Base-by-base conservation (phyloP, 2,888 invertebrate species). In the Caenorhabditis macrosperma region DNA sequence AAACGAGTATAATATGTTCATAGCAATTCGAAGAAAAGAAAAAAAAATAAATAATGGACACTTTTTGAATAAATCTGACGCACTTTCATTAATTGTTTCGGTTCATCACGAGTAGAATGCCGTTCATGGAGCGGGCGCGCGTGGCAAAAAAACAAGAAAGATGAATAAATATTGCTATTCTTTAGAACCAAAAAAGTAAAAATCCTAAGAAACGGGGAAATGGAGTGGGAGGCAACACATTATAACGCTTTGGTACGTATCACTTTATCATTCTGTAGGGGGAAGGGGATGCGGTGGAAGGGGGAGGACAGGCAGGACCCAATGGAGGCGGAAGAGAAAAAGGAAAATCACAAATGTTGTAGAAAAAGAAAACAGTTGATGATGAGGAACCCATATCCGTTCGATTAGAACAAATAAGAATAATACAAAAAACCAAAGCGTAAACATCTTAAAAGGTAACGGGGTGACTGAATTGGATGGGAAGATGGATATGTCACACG, bases 371-470 rank as follows among this genome's bases (percentile, higher is more conserved):
- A 54, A 33, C 20, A 63, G 28, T 60, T 64, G 63, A 55, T 57
- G 33, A 55, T 46, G 35, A 76, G 26, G 9, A 59, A 77, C 77
- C 77, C 77, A 77, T 77, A 77, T 61, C 57, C 69, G 38, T 15
- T 63, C 55, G 69, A 69, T 69, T 63, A 63, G 77, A 77, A 69
- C 69, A 68, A 63, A 63, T 44, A 38, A 46, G 38, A 68, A 28
- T 26, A 54, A 30, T 35, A 33, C 44, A 57, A 63, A 28, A 57
- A 57, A 68, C 50, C 57, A 54, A 60, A 66, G 52, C 33, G 50
- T 41, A 68, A 48, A 60, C 28, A 54, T 63, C 41, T 52, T 44
- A 12, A 9, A 6, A 10, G 17, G 26, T 28, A 54, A 55, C 15
- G 9, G 52, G 46, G 17, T 50, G 28, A 38, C 12, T 33, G 48